phyloP scores from a whole-genome alignment of 2,888 invertebrate species.

The Platycheirus albimanus region DNA sequence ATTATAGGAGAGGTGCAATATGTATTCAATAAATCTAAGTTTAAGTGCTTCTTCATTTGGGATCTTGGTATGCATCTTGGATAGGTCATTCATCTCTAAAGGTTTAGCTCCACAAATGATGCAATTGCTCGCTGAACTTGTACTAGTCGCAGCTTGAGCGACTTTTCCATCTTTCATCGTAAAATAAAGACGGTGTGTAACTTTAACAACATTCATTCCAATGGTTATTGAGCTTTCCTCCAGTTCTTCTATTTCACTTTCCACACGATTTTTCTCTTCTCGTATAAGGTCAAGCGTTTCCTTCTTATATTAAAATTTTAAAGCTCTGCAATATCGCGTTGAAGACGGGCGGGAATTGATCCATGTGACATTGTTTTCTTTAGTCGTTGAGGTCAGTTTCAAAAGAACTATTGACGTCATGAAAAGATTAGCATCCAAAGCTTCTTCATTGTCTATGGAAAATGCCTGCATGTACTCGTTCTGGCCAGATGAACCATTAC shows the following conservation, averaged over 20 bases:
- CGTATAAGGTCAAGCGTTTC: slow-evolving; percentile 1
- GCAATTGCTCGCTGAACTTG: slow-evolving; percentile 2
- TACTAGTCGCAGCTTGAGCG: background rate
- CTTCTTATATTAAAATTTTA: background rate
- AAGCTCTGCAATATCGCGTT: background rate
- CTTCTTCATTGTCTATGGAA: background rate
- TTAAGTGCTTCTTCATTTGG: background rate
- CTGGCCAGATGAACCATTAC: background rate
- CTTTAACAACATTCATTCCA: background rate
- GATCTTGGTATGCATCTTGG: background rate
- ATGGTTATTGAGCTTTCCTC: background rate
- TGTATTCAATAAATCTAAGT: background rate
- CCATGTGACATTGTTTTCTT: background rate
- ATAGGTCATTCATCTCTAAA: slow-evolving; percentile 3
- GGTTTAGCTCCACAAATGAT: slow-evolving; percentile 7
- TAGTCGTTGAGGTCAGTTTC: no score
- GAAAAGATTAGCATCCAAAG: background rate
- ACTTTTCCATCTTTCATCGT: slow-evolving; percentile 1
- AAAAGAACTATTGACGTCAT: background rate
- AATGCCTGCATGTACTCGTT: background rate
- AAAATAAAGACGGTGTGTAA: slow-evolving; percentile 3
- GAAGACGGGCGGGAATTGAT: slow-evolving; percentile 1
- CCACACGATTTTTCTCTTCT: background rate
- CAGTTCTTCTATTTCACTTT: background rate
- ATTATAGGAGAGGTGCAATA: background rate